Base-by-base conservation (phyloP, 2,113 vertebrate genomes). In the Oncorhynchus masou region DNA sequence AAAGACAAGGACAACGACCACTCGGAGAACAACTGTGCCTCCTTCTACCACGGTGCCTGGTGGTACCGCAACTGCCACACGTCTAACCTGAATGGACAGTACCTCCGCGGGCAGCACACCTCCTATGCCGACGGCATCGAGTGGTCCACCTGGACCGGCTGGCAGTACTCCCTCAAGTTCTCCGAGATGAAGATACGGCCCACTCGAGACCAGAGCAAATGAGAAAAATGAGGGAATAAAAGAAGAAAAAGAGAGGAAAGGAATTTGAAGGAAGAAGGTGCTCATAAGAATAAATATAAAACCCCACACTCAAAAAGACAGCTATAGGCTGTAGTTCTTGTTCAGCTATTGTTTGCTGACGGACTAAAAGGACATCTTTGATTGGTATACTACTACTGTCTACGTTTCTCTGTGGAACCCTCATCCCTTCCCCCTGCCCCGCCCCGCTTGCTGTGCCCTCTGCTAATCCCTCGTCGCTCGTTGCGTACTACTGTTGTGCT, bases 21-120 rank as follows among this genome's bases (percentile, higher is more conserved):
- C 88, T 99, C 97, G 0, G 97, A 99, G 92, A 98, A 99, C 91
- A 99, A 99, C 94, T 99, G 97, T 0, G 97, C 97, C 0, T 92
- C 96, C 2, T 99, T 99, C 92, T 99, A 99, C 93, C 97, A 96
- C 0, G 97, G 97, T 0, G 97, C 97, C 79, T 99, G 97, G 97
- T 99, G 97, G 97, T 99, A 99, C 88, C 96, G 96, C 79, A 99
- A 98, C 90, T 99, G 97, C 91, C 97, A 99, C 94, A 98, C 96
- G 1, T 97, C 96, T 91, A 99, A 99, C 94, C 95, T 99, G 74
- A 99, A 99, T 0, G 97, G 97, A 64, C 96, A 99, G 88, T 99
- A 99, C 91, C 93, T 99, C 79, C 94, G 89, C 15, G 97, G 97
- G 7, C 95, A 98, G 77, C 97, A 99, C 88, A 95, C 96, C 75